Evolutionary conservation across 2,797 vertebrate genomes (phyloP).

Genomic region (Hypotaenidia okinawae): DNA sequence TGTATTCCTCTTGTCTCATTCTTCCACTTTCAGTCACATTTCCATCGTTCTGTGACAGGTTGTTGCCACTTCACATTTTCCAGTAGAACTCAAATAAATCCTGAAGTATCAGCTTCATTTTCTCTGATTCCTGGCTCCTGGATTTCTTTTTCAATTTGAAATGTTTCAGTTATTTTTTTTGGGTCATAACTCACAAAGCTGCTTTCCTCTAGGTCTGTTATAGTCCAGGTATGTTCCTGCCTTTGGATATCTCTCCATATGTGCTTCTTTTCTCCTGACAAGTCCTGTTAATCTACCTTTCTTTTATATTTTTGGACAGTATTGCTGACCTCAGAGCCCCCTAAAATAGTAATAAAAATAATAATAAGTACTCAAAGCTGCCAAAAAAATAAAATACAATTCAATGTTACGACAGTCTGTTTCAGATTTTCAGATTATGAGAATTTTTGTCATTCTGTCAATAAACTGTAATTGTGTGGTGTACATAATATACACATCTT

Average conservation of each 20-base stretch:
- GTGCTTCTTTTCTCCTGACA: neutral
- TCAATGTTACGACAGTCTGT: neutral
- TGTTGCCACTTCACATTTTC: neutral
- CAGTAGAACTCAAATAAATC: neutral
- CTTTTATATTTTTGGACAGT: neutral
- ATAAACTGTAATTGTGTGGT: neutral
- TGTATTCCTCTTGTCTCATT: neutral
- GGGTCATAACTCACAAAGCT: neutral
- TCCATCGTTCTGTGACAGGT: neutral
- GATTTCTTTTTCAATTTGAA: neutral
- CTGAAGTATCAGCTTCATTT: neutral
- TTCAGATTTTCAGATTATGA: neutral
- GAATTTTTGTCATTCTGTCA: neutral
- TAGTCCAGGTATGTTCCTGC: neutral
- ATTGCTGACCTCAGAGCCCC: neutral
- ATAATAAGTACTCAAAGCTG: neutral
- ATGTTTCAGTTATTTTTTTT: neutral
- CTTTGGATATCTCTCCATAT: neutral
- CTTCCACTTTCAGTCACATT: neutral
- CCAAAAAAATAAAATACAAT: neutral
- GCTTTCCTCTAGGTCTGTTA: neutral
- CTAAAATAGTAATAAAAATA: neutral
- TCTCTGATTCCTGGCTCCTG: neutral
- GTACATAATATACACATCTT: neutral
- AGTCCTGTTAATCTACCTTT: neutral